phyloP scores from a whole-genome alignment of 2,113 vertebrate genomes.

The Synchiropus splendidus region DNA sequence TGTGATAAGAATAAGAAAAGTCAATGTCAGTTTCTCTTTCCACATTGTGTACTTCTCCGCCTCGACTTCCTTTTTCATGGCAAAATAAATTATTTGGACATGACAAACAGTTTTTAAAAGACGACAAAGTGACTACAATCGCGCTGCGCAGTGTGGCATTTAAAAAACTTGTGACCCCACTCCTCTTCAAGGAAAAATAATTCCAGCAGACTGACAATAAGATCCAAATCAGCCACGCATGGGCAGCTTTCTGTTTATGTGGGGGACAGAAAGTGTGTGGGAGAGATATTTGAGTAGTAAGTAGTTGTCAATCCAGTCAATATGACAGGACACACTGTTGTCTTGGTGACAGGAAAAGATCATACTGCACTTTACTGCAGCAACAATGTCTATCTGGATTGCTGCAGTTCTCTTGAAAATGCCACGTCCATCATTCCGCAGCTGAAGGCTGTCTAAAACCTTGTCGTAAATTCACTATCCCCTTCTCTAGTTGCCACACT shows the following conservation, averaged over 20 bases:
- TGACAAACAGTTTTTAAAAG: constrained; percentile 15
- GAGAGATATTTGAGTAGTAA: constrained; percentile 39
- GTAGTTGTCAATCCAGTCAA: constrained; percentile 40
- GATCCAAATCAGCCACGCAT: constrained; percentile 3
- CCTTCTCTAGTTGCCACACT: constrained; percentile 1
- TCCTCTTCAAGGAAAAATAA: constrained; percentile 22
- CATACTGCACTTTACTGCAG: constrained; percentile 16
- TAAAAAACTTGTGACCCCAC: constrained; percentile 38
- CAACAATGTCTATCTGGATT: constrained; percentile 20
- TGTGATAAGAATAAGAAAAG: constrained; percentile 41
- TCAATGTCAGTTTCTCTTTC: constrained; percentile 43
- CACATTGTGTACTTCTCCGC: constrained; percentile 11
- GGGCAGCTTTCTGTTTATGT: constrained; percentile 4
- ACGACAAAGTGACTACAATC: constrained; percentile 15
- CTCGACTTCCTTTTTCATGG: constrained; percentile 1
- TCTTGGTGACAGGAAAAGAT: constrained; percentile 34
- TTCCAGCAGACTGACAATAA: constrained; percentile 19
- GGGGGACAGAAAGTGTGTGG: background rate
- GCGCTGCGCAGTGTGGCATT: constrained; percentile 35
- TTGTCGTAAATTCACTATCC: constrained; percentile 10
- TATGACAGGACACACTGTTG: constrained; percentile 24
- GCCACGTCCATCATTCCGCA: constrained; percentile 42
- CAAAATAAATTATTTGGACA: constrained; percentile 23
- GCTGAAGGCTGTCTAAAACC: background rate
- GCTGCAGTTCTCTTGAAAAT: constrained; percentile 31